A percentile compares a stretch with the other conserved stretches of the same genome.
These are phyloP conservation scores for Stegophylla sp. DNA, from an alignment of 2,888 invertebrate species.

Conservation along the genomic window DNA sequence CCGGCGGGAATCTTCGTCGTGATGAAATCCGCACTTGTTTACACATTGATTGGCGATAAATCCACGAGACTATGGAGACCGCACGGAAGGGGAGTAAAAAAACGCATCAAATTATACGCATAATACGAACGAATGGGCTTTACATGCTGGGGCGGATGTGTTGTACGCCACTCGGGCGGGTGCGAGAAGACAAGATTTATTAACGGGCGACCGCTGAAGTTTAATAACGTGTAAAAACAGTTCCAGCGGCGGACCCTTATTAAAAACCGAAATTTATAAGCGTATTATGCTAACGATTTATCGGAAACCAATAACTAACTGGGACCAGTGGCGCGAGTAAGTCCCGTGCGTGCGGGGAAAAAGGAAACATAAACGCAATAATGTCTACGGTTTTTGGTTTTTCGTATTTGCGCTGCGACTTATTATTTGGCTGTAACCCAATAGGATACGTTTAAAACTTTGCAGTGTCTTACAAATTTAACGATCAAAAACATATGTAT, in stretches of 20 bases:
- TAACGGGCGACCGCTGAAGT: conserved; percentile 46
- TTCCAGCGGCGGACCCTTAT: conserved; percentile 38
- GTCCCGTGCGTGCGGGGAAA: not conserved
- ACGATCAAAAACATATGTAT: not conserved
- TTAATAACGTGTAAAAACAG: conserved; percentile 58
- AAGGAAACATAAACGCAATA: conserved; percentile 8
- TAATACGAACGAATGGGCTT: conserved; percentile 34
- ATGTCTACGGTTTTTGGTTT: not conserved
- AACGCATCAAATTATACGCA: conserved; percentile 38
- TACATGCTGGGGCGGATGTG: conserved; percentile 16
- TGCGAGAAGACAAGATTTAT: conserved; percentile 46
- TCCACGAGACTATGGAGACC: conserved; percentile 31
- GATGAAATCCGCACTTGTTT: conserved; percentile 28
- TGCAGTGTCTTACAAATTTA: not conserved
- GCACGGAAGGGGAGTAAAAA: conserved; percentile 4
- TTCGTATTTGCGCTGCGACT: not conserved
- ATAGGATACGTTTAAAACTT: not conserved
- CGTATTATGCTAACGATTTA: conserved; percentile 59
- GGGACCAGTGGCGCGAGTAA: conserved; percentile 9
- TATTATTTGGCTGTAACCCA: conserved; percentile 26
- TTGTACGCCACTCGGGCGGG: not conserved
- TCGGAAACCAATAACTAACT: conserved; percentile 50
- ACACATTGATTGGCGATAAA: conserved; percentile 53
- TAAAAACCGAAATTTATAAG: conserved; percentile 59
- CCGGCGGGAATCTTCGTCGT: conserved; percentile 13